Percentiles rank a stretch among this genome's conserved stretches.
These are phyloP conservation scores for Cataglyphis rosenhaueri DNA, from an alignment of 2,888 invertebrate genomes.

Conservation along the genomic window DNA sequence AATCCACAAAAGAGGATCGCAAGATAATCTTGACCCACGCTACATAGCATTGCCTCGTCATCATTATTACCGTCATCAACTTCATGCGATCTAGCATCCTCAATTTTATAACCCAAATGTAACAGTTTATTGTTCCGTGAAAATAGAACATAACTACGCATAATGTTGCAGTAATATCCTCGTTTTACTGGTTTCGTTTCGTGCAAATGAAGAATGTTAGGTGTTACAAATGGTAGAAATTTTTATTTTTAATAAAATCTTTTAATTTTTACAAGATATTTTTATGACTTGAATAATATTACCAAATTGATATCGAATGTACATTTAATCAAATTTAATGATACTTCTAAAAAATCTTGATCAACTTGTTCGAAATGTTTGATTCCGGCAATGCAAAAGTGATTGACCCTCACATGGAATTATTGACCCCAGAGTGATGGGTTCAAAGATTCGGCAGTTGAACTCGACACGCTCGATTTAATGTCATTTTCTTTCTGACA, in stretches of 20 bases:
- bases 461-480: slow-evolving; percentile 66
- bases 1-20: slow-evolving; percentile 45
- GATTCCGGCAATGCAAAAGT: slow-evolving; percentile 64
- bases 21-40: slow-evolving; percentile 51
- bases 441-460: slow-evolving; percentile 63
- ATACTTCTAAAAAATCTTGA: slow-evolving; percentile 36
- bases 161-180: slow-evolving; percentile 21
- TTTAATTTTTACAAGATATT: neutral
- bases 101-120: slow-evolving; percentile 53
- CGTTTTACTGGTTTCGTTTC: slow-evolving; percentile 13
- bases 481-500: slow-evolving; percentile 41
- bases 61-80: slow-evolving; percentile 48
- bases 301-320: neutral
- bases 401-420: slow-evolving; percentile 73
- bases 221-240: neutral
- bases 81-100: slow-evolving; percentile 48
- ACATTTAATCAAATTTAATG: neutral
- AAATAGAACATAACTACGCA: slow-evolving; percentile 36
- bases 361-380: slow-evolving; percentile 61
- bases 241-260: neutral
- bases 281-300: neutral
- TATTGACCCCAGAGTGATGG: slow-evolving; percentile 66
- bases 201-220: neutral
- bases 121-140: slow-evolving; percentile 53
- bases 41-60: slow-evolving; percentile 51